phyloP scores from a whole-genome alignment of 2,797 vertebrate genomes.

The Crypturellus tataupa region DNA sequence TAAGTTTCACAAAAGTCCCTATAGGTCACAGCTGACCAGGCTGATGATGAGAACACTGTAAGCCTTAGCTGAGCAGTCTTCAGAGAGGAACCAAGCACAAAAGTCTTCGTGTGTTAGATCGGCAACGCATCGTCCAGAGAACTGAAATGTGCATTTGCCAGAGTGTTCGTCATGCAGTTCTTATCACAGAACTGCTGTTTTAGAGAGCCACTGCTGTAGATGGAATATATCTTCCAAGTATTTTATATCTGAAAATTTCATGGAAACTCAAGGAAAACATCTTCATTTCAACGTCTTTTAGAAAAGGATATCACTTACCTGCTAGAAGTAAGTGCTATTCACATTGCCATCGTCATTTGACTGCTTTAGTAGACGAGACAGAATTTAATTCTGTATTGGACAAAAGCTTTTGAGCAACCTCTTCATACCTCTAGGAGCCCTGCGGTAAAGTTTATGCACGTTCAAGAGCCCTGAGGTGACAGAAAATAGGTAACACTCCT shows the following conservation, averaged over 20 bases:
- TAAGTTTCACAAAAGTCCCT: not conserved
- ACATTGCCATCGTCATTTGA: not conserved
- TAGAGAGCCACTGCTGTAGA: not conserved
- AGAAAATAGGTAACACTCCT: not conserved
- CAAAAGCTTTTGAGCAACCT: not conserved
- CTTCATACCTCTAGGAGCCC: not conserved
- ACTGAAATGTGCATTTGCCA: not conserved
- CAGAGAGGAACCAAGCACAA: not conserved
- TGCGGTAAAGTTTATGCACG: not conserved
- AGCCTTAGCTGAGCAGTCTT: not conserved
- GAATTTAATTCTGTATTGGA: not conserved
- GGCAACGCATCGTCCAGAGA: not conserved
- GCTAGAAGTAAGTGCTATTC: not conserved
- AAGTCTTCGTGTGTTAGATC: fast-evolving
- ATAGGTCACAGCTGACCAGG: not conserved
- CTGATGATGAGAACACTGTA: not conserved
- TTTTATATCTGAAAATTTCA: not conserved
- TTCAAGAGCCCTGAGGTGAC: not conserved
- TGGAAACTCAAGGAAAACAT: not conserved
- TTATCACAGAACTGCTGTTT: not conserved
- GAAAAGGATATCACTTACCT: not conserved
- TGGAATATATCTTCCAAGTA: not conserved
- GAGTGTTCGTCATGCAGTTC: not conserved
- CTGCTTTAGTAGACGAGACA: not conserved
- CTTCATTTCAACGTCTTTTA: not conserved